Evolutionary conservation across 2,113 vertebrate species (phyloP), one percentile per base, ranked within the genome.

Genomic region (Megalops atlanticus): DNA sequence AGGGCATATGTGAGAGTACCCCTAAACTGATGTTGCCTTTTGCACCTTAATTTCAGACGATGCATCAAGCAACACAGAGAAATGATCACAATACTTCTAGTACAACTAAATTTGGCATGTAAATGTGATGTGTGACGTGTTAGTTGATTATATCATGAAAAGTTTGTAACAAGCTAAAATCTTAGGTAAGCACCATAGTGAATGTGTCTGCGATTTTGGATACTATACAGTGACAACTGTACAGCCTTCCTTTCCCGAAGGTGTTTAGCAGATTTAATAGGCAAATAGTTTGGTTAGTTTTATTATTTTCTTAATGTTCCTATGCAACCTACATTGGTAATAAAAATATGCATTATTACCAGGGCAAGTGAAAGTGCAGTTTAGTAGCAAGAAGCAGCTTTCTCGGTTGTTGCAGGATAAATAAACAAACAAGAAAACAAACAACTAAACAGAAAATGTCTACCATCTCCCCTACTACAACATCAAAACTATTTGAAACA

Each of bases 381-480:
- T 43, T 78, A 80, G 45, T 84, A 83, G 84, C 84, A 84, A 78
- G 81, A 81, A 70, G 64, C 52, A 73, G 80, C 52, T 39, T 81
- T 84, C 58, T 74, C 24, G 77, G 84, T 80, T 83, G 49, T 84
- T 64, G 73, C 35, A 71, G 33, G 71, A 84, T 72, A 69, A 77
- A 82, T 72, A 52, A 82, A 36, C 24, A 52, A 82, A 36, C 24
- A 75, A 81, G 52, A 18, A 74, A 54, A 12, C 10, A 49, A 68
- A 21, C 7, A 74, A 82, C 84, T 89, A 74, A 84, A 83, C 33
- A 81, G 79, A 81, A 84, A 79, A 76, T 84, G 81, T 81, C 78
- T 83, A 86, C 72, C 79, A 36, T 85, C 86, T 84, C 72, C 74
- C 58, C 85, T 85, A 86, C 83, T 85, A 86, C 87, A 81, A 40